Evolutionary conservation across 2,888 invertebrate genomes (phyloP), one percentile per base, ranked within the genome.

Genomic region (Sceliomorpha sp.): DNA sequence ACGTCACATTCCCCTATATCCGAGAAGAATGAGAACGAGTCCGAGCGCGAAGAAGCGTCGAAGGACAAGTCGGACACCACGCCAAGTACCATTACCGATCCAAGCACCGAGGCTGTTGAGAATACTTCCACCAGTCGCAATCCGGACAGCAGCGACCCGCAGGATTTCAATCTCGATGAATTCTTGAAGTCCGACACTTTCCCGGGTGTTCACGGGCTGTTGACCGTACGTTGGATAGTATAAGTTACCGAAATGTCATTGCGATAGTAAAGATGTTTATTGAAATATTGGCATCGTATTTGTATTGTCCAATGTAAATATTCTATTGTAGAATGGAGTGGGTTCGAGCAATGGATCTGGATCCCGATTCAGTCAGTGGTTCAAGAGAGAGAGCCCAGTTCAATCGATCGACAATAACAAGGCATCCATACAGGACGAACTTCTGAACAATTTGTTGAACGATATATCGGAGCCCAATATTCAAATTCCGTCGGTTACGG

Each of bases 321-420:
- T 59, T 69, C 72, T 74, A 64, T 80, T 83, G 4, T 75, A 94
- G 93, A 93, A 94, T 85, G 94, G 93, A 26, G 90, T 91, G 39
- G 89, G 91, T 40, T 89, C 91, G 13, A 90, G 89, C 34, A 88
- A 88, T 27, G 87, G 88, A 14, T 85, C 89, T 39, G 91, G 93
- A 71, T 95, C 95, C 13, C 90, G 94, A 13, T 95, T 95, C 88
- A 94, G 93, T 82, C 93, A 92, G 71, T 95, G 95, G 94, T 97
- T 97, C 90, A 92, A 91, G 34, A 90, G 92, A 42, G 93, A 93
- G 74, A 92, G 92, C 75, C 92, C 93, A 0, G 86, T 89, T 58
- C 82, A 82, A 58, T 82, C 83, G 50, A 72, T 80, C 7, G 88
- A 90, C 60, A 90, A 90, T 77, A 89, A 91, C 12, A 88, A 91